Base-by-base conservation (phyloP, 2,113 vertebrate species). In the Syngnathus scovelli region DNA sequence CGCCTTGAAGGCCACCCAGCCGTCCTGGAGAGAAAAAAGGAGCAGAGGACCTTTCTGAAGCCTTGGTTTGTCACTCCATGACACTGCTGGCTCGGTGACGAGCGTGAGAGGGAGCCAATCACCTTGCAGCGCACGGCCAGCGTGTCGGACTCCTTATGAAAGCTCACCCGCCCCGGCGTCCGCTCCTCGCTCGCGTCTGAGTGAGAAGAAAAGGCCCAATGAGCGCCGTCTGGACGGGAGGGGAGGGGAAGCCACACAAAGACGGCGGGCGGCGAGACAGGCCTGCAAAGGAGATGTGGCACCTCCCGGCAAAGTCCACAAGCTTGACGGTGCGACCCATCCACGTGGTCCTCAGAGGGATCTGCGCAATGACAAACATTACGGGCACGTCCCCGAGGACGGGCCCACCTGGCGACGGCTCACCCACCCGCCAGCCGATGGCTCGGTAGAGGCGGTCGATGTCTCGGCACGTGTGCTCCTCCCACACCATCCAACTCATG, bases 111-210 rank as follows among this genome's bases (percentile, higher is more conserved):
- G 2, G 27, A 38, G 5, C 23, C 0, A 5, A 4, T 15, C 13
- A 98, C 96, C 95, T 96, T 95, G 86, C 97, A 99, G 64, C 83
- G 80, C 72, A 95, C 93, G 37, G 93, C 61, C 76, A 99, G 74
- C 0, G 69, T 89, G 6, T 92, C 87, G 15, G 90, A 92, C 13
- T 68, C 82, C 82, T 90, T 95, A 72, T 92, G 91, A 72, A 92
- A 98, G 0, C 81, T 63, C 0, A 98, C 46, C 1, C 92, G 93
- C 21, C 97, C 97, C 9, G 96, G 95, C 56, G 27, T 6, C 27
- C 8, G 19, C 19, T 21, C 49, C 8, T 2, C 49, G 19, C 19
- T 3, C n/a, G 8, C 49, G 19, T 52, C 49, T 52, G 49, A 10
- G 27, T 33, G 27, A 52, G 21, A n/a, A 13, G 6, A 19, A 44